phyloP scores from a whole-genome alignment of 2,888 invertebrate genomes.

The Phaedon cochleariae region DNA sequence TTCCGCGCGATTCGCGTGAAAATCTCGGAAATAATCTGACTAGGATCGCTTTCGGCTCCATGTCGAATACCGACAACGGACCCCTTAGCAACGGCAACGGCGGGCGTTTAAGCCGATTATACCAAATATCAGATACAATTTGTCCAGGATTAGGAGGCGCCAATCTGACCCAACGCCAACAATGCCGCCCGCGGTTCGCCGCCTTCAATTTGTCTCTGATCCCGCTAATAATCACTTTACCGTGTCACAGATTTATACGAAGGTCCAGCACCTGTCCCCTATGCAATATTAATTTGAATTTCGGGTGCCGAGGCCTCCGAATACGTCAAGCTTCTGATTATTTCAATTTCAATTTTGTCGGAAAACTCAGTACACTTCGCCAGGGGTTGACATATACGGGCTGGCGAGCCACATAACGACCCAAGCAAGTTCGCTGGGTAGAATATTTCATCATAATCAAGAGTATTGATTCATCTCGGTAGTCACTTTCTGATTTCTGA shows the following conservation, averaged over 20 bases:
- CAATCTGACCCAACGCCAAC: slow-evolving; percentile 42
- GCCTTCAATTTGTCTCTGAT: slow-evolving; percentile 57
- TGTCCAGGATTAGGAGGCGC: slow-evolving; percentile 57
- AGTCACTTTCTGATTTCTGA: no score
- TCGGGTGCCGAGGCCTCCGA: not conserved
- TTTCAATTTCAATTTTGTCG: no score
- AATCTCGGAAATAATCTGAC: not conserved
- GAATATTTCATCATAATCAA: no score
- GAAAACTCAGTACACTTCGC: no score
- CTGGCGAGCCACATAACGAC: no score
- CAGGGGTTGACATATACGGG: no score
- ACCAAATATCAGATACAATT: slow-evolving; percentile 62
- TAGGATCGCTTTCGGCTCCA: not conserved
- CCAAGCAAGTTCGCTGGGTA: no score
- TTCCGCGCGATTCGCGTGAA: not conserved
- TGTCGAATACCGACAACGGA: slow-evolving; percentile 34
- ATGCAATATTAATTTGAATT: not conserved
- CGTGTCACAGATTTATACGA: slow-evolving; percentile 17
- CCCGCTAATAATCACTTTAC: slow-evolving; percentile 56
- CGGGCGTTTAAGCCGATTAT: slow-evolving; percentile 57
- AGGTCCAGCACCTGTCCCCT: not conserved
- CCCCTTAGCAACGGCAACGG: slow-evolving; percentile 32
- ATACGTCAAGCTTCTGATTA: no score
- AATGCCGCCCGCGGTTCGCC: slow-evolving; percentile 31
- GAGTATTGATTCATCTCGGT: no score